Base-by-base conservation (phyloP, 1,140 invertebrate species). In the Gerris buenoi region DNA sequence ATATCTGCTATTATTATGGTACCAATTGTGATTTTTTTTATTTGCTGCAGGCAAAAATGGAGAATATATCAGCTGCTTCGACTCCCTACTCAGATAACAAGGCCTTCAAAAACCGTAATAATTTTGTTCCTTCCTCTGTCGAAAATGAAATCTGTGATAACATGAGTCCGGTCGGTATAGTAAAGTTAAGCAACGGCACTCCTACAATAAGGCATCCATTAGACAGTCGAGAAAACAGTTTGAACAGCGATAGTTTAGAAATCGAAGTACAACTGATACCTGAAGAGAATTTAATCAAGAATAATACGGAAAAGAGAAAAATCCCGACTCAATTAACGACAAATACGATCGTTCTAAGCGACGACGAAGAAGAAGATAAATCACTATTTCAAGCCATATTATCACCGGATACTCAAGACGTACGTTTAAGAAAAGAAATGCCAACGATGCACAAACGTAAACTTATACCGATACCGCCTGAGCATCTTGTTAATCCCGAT, bases 341-440 rank as follows among this genome's bases (percentile, higher is more conserved):
- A 1, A 56, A 56, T 22, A 58, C 57, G 14, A 60, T 46, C 3
- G 57, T 57, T 15, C 33, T 63, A 1, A 67, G 66, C 28, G 66
- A 67, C 15, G 56, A 59, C 25, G 57, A 66, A 23, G 74, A 73
- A 67, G 74, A 74, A 66, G 73, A 73, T 29, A 67, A 67, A 15
- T 74, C 73, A n/a, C 68, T 73, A 5, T 74, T 72, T 68, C 72
- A 73, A 63, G 73, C 74, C 1, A 68, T 74, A 56, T 66, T 74
- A n/a, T 72, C 71, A 23, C 72, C 72, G 23, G 70, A 74, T 63
- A 73, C 71, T 58, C 71, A 73, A 27, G 73, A 74, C 65, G 72
- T 74, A 26, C 60, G 72, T 22, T 63, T 75, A 2, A 72, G 71
- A 56, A 72, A 73, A 69, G 69, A 70, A 23, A 33, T 60, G 1